These are phyloP conservation scores for Sebastiscus tertius DNA, from an alignment of 2,797 vertebrate species.

Conservation along the genomic window DNA sequence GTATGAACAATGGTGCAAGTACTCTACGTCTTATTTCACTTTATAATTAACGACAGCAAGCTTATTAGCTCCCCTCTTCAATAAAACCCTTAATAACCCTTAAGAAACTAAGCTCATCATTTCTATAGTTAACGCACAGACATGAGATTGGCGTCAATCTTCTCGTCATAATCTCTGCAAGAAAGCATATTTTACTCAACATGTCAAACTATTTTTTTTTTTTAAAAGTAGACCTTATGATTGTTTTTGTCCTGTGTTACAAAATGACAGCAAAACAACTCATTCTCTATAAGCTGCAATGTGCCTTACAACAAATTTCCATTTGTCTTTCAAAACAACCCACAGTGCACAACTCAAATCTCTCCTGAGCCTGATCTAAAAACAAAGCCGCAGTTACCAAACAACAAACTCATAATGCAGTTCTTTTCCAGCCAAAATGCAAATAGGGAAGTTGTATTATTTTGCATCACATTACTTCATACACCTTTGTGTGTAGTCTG, in stretches of 20 bases:
- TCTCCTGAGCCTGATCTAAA: background rate
- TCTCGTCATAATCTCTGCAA: background rate
- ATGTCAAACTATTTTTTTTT: background rate
- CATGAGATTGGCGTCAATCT: background rate
- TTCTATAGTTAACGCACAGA: background rate
- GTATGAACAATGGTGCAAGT: background rate
- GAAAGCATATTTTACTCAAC: background rate
- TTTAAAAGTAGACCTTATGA: background rate
- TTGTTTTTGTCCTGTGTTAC: background rate
- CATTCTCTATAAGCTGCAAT: background rate
- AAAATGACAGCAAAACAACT: background rate
- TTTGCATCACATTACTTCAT: constrained; percentile 4
- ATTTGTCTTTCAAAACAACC: background rate
- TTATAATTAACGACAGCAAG: background rate
- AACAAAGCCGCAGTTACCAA: background rate
- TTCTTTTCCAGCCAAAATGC: background rate
- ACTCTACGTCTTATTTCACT: background rate
- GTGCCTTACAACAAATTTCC: background rate
- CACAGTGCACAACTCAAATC: background rate
- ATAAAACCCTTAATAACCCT: background rate
- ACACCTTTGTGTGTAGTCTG: background rate
- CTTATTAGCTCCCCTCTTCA: background rate
- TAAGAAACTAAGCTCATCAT: background rate
- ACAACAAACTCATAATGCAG: background rate
- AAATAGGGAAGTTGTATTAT: constrained; percentile 3